Base-by-base conservation (phyloP, 2,113 vertebrate species). In the Dromiciops gliroides region DNA sequence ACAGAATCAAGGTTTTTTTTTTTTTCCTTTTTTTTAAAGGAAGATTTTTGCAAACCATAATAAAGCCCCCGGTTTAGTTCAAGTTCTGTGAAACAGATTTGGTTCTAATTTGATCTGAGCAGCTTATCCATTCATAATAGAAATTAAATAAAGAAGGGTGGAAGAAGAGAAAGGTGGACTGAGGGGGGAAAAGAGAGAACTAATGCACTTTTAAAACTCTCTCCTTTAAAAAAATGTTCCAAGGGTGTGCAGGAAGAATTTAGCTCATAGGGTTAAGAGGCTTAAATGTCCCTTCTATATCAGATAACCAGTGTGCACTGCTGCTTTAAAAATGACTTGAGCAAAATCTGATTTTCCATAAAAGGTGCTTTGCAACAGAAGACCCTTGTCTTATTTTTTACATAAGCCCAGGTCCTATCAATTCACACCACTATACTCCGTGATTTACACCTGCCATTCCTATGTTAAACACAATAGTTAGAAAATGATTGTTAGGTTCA, bases 71-170 rank as follows among this genome's bases (percentile, higher is more conserved):
- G n/a, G 16, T 83, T 83, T 83, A 83, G 6, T 83, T 44, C 67
- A 44, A 83, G 67, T 7, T 83, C 67, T 44, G 16, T 44, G 37
- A 44, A 83, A 44, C 67, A 83, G 67, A 44, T 44, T 44, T 83
- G 67, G 19, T 44, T 83, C 37, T 83, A 83, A 83, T 83, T 83
- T 83, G 37, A 44, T 83, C 67, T 44, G 67, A 83, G 37, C 67
- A 83, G 37, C 67, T 83, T 83, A 83, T 83, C n/a, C 67, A 83
- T 83, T 83, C n/a, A 83, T 83, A 83, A 83, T 83, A 83, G 67
- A 83, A 75, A 75, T 44, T 75, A 75, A 75, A 75, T 75, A 75
- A 31, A 67, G 60, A 83, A 44, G 5, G 67, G 8, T 83, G n/a
- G 67, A 83, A 83, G 37, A 83, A 83, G n/a, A 83, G 67, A 83